Evolutionary conservation across 1,140 invertebrate genomes (phyloP).

Genomic region (Drosophila aff.): DNA sequence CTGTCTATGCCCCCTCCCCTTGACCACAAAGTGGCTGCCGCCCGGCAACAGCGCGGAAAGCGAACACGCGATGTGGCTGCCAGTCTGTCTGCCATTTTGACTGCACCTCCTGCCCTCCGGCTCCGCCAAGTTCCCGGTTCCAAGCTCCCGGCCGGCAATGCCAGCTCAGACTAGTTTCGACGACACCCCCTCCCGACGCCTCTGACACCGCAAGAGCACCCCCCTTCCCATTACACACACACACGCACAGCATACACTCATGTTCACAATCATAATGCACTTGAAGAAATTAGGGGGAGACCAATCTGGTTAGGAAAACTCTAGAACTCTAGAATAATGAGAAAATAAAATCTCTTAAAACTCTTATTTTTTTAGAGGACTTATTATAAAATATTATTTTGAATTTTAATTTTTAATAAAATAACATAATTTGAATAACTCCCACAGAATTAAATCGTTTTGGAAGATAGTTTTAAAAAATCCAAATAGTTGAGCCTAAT

Average conservation of each 20-base stretch:
- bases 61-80: slow-evolving; percentile 73
- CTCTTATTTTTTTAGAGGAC: no score
- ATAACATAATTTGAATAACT: not conserved
- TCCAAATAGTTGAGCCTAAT: no score
- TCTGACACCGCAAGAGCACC: slow-evolving; percentile 5
- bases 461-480: no score
- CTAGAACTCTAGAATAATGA: not conserved
- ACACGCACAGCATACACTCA: slow-evolving; percentile 4
- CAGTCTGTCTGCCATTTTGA: slow-evolving; percentile 62
- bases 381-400: no score
- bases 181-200: slow-evolving; percentile 2
- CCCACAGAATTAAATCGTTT: not conserved
- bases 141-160: slow-evolving; percentile 31
- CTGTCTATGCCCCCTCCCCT: slow-evolving; percentile 7
- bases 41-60: slow-evolving; percentile 76
- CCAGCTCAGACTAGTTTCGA: slow-evolving; percentile 55
- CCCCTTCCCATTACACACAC: slow-evolving; percentile 1
- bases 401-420: not conserved
- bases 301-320: not conserved
- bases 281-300: not conserved
- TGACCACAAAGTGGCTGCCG: slow-evolving; percentile 54
- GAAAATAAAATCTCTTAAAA: no score
- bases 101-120: slow-evolving; percentile 35
- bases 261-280: slow-evolving; percentile 47
- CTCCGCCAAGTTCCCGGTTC: slow-evolving; percentile 10